Base-by-base conservation (phyloP, 2,113 vertebrate species). In the Chamaetylas fuelleborni region DNA sequence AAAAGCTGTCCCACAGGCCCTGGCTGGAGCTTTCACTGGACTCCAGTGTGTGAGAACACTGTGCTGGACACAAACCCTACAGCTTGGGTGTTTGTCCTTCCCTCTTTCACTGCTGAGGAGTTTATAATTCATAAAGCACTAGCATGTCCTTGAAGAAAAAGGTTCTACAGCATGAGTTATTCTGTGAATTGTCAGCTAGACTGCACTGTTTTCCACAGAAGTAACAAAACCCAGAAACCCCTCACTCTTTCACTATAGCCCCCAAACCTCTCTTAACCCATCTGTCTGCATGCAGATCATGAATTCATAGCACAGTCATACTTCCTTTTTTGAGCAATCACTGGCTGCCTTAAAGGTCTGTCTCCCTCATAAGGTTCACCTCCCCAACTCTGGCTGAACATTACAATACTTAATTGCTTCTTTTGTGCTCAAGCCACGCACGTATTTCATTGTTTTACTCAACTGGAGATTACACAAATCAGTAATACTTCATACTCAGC, bases 81-180 rank as follows among this genome's bases (percentile, higher is more conserved):
- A 51, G 10, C 0, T 1, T 2, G n/a, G 34, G 33, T 9, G 4
- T 33, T 88, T 18, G n/a, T n/a, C 18, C 34, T 34, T 17, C 48
- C 62, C n/a, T 80, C 54, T n/a, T 66, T 31, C 47, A 47, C 28
- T 29, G 36, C 28, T 43, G 19, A 50, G 31, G 8, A 54, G 51
- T 45, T 87, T 47, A 3, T 71, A 66, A 60, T 47, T 74, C 84
- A 66, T 11, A 74, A 89, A 78, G 51, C 29, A 86, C 38, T 33
- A 38, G 24, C 18, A 38, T 5, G 34, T 8, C 29, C 29, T 56
- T 57, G 69, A 62, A 73, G 40, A 42, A 70, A 90, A 86, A 78
- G 33, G 28, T 28, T 67, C 38, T 34, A 74, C 14, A 81, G 38
- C 38, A 47, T 6, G 38, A 86, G 12, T 38, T 60, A 19, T 9